Conservation (phyloP, 1,140 invertebrate genomes). For the Panagrolaimus sp. region DNA sequence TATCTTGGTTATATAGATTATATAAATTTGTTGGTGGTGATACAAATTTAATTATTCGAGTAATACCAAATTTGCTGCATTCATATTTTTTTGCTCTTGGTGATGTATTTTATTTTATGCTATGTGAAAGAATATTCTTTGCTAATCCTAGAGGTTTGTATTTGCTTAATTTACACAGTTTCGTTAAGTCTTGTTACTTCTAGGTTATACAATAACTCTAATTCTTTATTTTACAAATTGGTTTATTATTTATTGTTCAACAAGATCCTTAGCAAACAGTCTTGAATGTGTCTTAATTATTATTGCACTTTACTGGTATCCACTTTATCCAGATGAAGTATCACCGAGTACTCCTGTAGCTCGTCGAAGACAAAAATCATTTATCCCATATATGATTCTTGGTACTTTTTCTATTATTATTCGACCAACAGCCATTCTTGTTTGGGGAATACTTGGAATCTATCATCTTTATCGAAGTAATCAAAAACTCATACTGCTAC, state of each 20-base stretch:
- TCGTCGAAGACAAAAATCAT: slow-evolving; percentile 9
- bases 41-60: slow-evolving; percentile 16
- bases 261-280: slow-evolving; percentile 33
- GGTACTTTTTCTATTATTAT: slow-evolving; percentile 22
- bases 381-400: slow-evolving; percentile 15
- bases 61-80: slow-evolving; percentile 29
- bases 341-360: background rate
- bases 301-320: slow-evolving; percentile 32
- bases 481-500: background rate
- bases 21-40: slow-evolving; percentile 22
- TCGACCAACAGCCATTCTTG: slow-evolving; percentile 27
- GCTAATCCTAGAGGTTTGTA: background rate
- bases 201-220: slow-evolving; percentile 13
- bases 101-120: slow-evolving; percentile 28
- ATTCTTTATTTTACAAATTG: slow-evolving; percentile 32
- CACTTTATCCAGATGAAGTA: slow-evolving; percentile 12
- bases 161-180: background rate
- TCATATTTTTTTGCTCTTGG: slow-evolving; percentile 32
- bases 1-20: slow-evolving; percentile 21
- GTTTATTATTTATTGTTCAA: slow-evolving; percentile 36
- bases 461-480: slow-evolving; percentile 14
- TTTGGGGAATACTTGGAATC: slow-evolving; percentile 17
- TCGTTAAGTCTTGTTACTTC: slow-evolving; percentile 12
- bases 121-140: slow-evolving; percentile 13
- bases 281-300: slow-evolving; percentile 27